These are phyloP conservation scores for Aleiodes alternator DNA, from an alignment of 2,888 invertebrate species.

Conservation along the genomic window DNA sequence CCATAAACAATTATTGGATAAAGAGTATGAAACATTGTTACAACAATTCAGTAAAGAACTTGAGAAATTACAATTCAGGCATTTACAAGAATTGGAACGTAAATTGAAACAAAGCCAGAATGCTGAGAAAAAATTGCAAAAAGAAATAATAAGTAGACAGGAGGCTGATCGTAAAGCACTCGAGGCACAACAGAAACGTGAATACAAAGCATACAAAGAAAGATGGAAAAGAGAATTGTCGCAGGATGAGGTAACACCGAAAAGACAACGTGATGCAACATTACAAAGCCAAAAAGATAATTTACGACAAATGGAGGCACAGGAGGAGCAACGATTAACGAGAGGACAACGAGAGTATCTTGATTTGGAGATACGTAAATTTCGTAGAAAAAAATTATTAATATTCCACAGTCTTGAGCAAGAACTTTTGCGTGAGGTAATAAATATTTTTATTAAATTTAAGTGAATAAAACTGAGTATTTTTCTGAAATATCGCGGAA, in stretches of 20 bases:
- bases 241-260: constrained; percentile 94
- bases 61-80: constrained; percentile 88
- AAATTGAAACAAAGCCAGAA: constrained; percentile 91
- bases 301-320: constrained; percentile 92
- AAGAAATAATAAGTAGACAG: constrained; percentile 92
- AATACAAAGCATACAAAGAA: constrained; percentile 97
- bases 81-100: constrained; percentile 86
- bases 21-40: constrained; percentile 95
- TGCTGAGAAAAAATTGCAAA: constrained; percentile 94
- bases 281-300: constrained; percentile 95
- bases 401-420: constrained; percentile 92
- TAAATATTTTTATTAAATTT: no score
- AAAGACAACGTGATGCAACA: constrained; percentile 92
- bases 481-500: constrained; percentile 58
- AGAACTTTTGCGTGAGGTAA: constrained; percentile 91
- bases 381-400: constrained; percentile 92
- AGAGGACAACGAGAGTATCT: constrained; percentile 93
- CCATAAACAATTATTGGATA: constrained; percentile 95
- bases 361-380: constrained; percentile 94
- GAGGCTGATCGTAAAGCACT: constrained; percentile 95
- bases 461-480: no score
- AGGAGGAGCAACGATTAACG: constrained; percentile 91
- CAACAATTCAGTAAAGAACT: constrained; percentile 95
- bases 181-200: constrained; percentile 94
- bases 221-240: constrained; percentile 96